Evolutionary conservation across 2,113 vertebrate genomes (phyloP), one percentile per base, ranked within the genome.

Genomic region (Miniopterus natalensis): DNA sequence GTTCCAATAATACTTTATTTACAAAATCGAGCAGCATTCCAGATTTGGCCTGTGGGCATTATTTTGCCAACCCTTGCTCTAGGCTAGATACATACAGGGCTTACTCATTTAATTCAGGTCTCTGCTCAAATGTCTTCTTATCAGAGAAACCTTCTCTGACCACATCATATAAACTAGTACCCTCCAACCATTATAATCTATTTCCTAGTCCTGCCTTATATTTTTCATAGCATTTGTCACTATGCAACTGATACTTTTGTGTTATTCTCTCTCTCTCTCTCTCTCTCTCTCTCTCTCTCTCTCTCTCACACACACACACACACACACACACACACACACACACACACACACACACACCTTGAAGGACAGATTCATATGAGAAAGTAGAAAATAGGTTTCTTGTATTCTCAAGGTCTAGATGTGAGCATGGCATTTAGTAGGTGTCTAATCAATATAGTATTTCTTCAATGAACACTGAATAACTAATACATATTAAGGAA

Each of bases 401-500:
- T 77, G 3, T 74, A 65, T 51, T 59, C 27, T 36, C 31, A 86
- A 53, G 9, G n/a, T 55, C 78, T 84, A 94, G n/a, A 92, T 53
- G 55, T 94, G 1, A 84, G 25, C 47, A 11, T 73, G 47, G 18
- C 45, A 84, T 15, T 94, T 88, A 78, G 45, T 65, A 78, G 36
- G 45, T 84, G 5, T 78, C 78, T 25, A 55, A 71, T 57, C 84
- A 92, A 55, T 78, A 71, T 1, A 31, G 36, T 55, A 88, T 63
- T 92, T 84, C 20, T 77, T 84, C 23, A 88, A 36, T 47, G 63
- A 94, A 65, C 57, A 71, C 4, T 84, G 55, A 92, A 88, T 51
- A 80, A 53, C 73, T 95, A 40, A n/a, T 70, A 94, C 59, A 90
- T 61, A 77, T 45, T 78, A 87, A 47, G n/a, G 45, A 83, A 23